Evolutionary conservation across 2,888 invertebrate species (phyloP), one percentile per base, ranked within the genome.

Genomic region (Villa cingulata): DNA sequence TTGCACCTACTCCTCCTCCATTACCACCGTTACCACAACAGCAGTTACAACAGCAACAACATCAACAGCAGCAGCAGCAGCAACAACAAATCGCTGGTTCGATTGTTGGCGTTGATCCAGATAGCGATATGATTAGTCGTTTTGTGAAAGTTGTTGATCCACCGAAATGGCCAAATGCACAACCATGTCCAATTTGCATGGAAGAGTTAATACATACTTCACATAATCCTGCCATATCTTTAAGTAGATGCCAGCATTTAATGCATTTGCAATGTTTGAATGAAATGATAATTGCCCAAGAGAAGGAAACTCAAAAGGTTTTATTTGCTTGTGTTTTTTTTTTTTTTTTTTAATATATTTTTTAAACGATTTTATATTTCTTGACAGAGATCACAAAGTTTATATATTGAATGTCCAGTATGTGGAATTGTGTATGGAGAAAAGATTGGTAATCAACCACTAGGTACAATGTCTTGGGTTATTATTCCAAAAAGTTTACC

Each of bases 361-460:
- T 43, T 19, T 29, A n/a, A 44, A 10, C 41, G 18, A 17, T 38
- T 18, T 18, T 23, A 7, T 45, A 27, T 15, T 48, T n/a, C 42
- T 37, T 52, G 47, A 48, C 52, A 68, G 59, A 23, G 45, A 20
- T 59, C 57, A 0, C 63, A 76, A 76, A 77, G 76, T 63, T 70
- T 85, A 57, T 85, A 84, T 65, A 79, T 90, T 57, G 86, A 86
- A 66, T 92, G 92, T 64, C 85, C 86, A 4, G 83, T 86, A 20
- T 91, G 91, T 68, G 87, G 88, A 53, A 80, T 80, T 57, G 80
- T 84, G 57, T 88, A 88, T 66, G 89, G 89, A 1, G 83, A 85
- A 70, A 79, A 79, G 52, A 72, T 75, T 57, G 86, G 86, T 37
- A 86, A 82, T 64, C 89, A 89, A 70, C 88, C 90, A 2, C 74